Evolutionary conservation across 2,888 invertebrate genomes (phyloP), one percentile per base, ranked within the genome.

Genomic region (Julus scandinavius): DNA sequence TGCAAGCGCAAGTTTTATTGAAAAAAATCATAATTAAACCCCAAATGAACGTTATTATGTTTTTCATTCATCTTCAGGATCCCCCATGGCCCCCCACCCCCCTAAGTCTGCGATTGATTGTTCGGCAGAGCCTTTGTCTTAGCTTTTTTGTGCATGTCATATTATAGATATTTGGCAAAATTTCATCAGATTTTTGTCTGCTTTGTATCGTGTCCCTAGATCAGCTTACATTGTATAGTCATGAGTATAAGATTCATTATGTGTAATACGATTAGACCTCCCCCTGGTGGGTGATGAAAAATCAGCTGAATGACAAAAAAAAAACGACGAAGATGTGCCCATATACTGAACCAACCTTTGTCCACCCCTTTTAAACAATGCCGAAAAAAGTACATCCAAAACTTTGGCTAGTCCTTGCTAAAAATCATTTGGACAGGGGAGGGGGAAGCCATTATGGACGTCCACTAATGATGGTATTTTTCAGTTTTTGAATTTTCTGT

Each of bases 1-100:
- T 72, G 72, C 72, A 72, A 72, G 72, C 72, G 72, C 72, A 72
- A 72, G 72, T 72, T 72, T 72, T 72, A 72, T 72, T 72, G 72
- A 72, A 72, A 72, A 72, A 72, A 72, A 29, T 72, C 20, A 72
- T 72, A 72, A 72, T 72, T 72, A 72, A 72, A 29, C n/a, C 72
- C 72, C 72, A 72, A 72, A 72, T 72, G 72, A 72, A 72, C 72
- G 72, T 72, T 72, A 72, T 72, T 72, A 72, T 72, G 72, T 72
- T 72, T 72, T 72, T 72, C 72, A 72, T 72, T 72, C 72, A 72
- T 72, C 72, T 72, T 72, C 29, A 1, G 20, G 72, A 4, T 11
- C n/a, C 72, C 63, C 72, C 6, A 9, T 20, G 29, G 1, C 72
- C 72, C 72, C 17, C 72, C 63, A 20, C 7, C 72, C 72, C 72